Conservation (phyloP, 2,113 vertebrate species). For the Eurystomus gularis region DNA sequence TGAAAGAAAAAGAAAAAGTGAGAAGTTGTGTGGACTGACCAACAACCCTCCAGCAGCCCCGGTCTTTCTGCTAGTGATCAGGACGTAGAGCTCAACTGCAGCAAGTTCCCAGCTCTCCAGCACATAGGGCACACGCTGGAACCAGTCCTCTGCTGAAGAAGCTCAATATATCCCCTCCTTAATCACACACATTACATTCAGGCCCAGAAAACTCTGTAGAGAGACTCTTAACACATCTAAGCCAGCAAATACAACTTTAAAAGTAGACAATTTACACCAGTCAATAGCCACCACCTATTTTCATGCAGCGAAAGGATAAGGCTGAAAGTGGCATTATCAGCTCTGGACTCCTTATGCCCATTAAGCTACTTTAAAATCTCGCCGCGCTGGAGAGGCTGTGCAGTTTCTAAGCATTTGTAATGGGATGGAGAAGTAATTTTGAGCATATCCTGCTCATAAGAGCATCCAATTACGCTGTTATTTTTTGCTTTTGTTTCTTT, state of each 20-base stretch:
- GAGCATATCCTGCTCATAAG: neutral
- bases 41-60: neutral
- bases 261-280: slow-evolving; percentile 19
- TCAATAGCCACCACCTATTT: slow-evolving; percentile 7
- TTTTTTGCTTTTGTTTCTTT: slow-evolving; percentile 26
- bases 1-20: neutral
- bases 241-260: neutral
- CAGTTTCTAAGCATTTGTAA: slow-evolving; percentile 24
- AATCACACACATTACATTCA: neutral
- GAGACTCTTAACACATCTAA: slow-evolving; percentile 5
- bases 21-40: neutral
- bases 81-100: neutral
- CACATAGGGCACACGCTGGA: neutral
- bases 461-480: neutral
- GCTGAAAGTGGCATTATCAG: neutral
- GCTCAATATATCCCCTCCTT: neutral
- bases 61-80: neutral
- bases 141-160: neutral
- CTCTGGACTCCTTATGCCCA: neutral
- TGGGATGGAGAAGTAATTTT: slow-evolving; percentile 5
- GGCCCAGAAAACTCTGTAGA: neutral
- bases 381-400: neutral
- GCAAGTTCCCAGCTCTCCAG: neutral
- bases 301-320: neutral
- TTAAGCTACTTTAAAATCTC: slow-evolving; percentile 15